Percentiles rank a stretch among this genome's conserved stretches.
These are phyloP conservation scores for Oreortyx pictus DNA, from an alignment of 2,797 vertebrate genomes.

Conservation along the genomic window DNA sequence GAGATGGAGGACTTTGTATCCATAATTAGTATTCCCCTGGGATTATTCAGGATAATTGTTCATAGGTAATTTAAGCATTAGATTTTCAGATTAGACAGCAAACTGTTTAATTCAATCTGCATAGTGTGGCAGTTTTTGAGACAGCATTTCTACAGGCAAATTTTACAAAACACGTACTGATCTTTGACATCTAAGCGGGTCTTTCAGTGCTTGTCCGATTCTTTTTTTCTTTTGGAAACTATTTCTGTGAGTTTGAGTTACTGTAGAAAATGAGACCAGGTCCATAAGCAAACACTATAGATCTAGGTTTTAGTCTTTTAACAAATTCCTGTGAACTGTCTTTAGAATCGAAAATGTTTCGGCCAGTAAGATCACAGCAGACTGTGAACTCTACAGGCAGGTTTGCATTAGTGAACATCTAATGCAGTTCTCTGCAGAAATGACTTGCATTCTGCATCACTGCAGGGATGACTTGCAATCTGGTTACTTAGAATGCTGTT, in stretches of 20 bases:
- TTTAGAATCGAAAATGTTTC: not conserved
- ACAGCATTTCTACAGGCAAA: not conserved
- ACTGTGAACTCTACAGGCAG: not conserved
- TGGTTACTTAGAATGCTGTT: not conserved
- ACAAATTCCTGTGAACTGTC: not conserved
- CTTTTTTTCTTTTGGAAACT: not conserved
- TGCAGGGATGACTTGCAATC: not conserved
- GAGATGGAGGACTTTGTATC: not conserved
- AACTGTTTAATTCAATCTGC: not conserved
- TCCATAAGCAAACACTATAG: not conserved
- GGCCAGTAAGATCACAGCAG: not conserved
- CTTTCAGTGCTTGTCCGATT: not conserved
- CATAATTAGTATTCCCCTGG: not conserved
- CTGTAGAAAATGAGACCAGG: not conserved
- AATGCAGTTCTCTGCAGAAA: not conserved
- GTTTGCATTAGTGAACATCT: not conserved
- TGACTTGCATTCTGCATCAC: not conserved
- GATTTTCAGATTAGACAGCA: not conserved
- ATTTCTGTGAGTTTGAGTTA: not conserved
- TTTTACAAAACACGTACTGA: not conserved
- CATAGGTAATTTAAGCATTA: constrained; percentile 35
- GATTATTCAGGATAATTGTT: constrained; percentile 25
- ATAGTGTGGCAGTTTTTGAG: not conserved
- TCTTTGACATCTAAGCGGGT: not conserved
- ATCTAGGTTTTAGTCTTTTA: not conserved